These are phyloP conservation scores for Cyaniris semiargus DNA, from an alignment of 2,888 invertebrate genomes.

Conservation along the genomic window DNA sequence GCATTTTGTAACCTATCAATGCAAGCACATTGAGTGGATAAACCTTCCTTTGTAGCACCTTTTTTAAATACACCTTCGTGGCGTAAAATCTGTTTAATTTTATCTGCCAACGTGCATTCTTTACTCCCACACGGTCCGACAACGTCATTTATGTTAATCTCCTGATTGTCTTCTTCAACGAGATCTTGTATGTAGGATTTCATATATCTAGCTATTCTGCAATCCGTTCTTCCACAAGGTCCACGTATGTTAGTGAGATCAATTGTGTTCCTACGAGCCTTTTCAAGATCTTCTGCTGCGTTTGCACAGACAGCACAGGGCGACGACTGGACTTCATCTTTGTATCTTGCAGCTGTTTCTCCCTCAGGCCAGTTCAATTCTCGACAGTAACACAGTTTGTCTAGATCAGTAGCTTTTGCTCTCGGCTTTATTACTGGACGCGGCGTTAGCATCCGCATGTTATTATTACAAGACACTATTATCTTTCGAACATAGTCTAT, in stretches of 20 bases:
- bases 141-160: slow-evolving; percentile 59
- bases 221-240: slow-evolving; percentile 69
- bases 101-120: slow-evolving; percentile 63
- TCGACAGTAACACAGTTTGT: slow-evolving; percentile 67
- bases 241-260: slow-evolving; percentile 71
- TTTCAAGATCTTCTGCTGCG: slow-evolving; percentile 50
- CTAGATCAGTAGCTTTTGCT: slow-evolving; percentile 71
- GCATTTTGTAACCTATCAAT: slow-evolving; percentile 61
- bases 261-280: slow-evolving; percentile 50
- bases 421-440: slow-evolving; percentile 63
- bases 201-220: slow-evolving; percentile 68
- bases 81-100: slow-evolving; percentile 63
- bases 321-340: slow-evolving; percentile 55
- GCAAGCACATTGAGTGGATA: slow-evolving; percentile 72
- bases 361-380: slow-evolving; percentile 67
- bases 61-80: slow-evolving; percentile 62
- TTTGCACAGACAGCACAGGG: slow-evolving; percentile 66
- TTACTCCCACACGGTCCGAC: slow-evolving; percentile 73
- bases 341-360: slow-evolving; percentile 62
- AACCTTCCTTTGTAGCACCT: slow-evolving; percentile 53
- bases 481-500: slow-evolving; percentile 70
- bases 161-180: slow-evolving; percentile 64
- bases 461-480: slow-evolving; percentile 71
- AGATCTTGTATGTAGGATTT: slow-evolving; percentile 67
- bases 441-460: slow-evolving; percentile 74